Conservation (phyloP, 2,888 invertebrate species). For the Tipula helvola region DNA sequence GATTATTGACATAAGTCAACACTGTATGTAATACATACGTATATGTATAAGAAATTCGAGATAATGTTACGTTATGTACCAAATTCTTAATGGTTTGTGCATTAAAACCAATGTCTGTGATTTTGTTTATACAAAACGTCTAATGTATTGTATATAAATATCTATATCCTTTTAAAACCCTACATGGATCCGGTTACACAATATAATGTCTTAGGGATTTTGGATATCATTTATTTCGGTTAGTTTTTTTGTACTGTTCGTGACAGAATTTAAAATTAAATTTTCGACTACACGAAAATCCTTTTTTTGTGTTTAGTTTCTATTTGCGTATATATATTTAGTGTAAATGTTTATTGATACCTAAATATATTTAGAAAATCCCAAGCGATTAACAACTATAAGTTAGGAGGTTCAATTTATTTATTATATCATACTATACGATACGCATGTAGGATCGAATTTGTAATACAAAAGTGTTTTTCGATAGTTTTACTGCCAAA, state of each 20-base stretch:
- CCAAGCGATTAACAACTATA: not conserved
- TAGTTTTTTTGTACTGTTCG: not conserved
- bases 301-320: not conserved
- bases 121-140: not conserved
- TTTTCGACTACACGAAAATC: not conserved
- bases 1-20: not conserved
- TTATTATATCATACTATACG: not conserved
- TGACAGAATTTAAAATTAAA: not conserved
- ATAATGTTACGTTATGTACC: not conserved
- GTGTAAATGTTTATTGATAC: not conserved
- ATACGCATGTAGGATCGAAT: not conserved
- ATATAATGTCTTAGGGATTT: not conserved
- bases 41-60: not conserved
- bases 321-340: not conserved
- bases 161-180: not conserved
- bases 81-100: not conserved
- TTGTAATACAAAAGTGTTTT: not conserved
- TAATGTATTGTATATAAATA: not conserved
- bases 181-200: not conserved
- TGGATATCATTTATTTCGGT: not conserved
- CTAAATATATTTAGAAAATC: not conserved
- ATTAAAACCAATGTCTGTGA: not conserved
- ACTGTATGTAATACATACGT: not conserved
- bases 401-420: not conserved
- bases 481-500: not conserved